Evolutionary conservation across 2,888 invertebrate genomes (phyloP).

Genomic region (Drosophila pseudotalamancana): DNA sequence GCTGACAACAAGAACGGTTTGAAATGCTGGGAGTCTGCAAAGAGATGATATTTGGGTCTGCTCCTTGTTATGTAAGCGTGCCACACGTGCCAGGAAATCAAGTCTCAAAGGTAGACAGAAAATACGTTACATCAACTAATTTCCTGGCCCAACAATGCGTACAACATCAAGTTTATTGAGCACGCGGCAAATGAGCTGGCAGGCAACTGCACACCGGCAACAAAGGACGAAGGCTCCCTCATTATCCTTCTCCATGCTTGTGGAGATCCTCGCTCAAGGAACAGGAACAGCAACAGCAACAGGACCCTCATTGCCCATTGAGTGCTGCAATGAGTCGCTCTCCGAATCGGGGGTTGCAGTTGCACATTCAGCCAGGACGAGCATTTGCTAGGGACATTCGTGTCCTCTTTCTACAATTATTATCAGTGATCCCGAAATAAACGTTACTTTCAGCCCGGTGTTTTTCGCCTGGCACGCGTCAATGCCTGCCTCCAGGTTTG

Average conservation of each 20-base stretch:
- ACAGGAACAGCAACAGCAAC: too few species aligned
- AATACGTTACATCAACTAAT: constrained; percentile 61
- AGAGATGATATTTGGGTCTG: constrained; percentile 1
- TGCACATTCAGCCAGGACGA: constrained; percentile 36
- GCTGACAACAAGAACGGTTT: constrained; percentile 34
- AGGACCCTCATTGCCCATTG: constrained; percentile 40
- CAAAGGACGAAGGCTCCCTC: constrained; percentile 40
- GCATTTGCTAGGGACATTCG: constrained; percentile 23
- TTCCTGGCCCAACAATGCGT: constrained; percentile 46
- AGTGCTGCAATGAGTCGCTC: too few species aligned
- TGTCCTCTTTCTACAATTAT: constrained; percentile 61
- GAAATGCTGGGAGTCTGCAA: background rate
- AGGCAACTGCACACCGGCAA: constrained; percentile 37
- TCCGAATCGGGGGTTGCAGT: constrained; percentile 58
- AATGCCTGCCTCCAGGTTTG: constrained; percentile 28
- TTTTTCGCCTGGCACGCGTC: constrained; percentile 67
- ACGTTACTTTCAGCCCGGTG: constrained; percentile 73
- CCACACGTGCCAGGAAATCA: constrained; percentile 57
- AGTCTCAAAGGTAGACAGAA: constrained; percentile 26
- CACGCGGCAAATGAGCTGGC: constrained; percentile 44
- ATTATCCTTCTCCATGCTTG: constrained; percentile 8
- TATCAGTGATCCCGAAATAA: constrained; percentile 74
- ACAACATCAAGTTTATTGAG: constrained; percentile 44
- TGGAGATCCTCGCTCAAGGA: constrained; percentile 27
- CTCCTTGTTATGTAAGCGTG: constrained; percentile 29